These are phyloP conservation scores for Spinibarbus caldwelli DNA, from an alignment of 2,797 vertebrate species.

Conservation along the genomic window DNA sequence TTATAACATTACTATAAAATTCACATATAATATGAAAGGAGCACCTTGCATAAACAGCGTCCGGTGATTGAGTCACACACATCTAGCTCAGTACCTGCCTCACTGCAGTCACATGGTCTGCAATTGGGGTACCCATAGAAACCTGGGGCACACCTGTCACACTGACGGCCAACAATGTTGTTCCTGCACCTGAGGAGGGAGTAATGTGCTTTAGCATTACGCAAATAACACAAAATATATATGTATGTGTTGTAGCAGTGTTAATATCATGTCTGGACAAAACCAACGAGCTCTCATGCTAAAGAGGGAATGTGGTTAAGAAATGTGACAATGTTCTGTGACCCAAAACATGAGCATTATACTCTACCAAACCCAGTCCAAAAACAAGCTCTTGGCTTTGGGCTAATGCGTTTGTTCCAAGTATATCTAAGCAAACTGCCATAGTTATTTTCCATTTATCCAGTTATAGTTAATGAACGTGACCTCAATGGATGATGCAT, in stretches of 20 bases:
- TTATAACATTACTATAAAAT: neutral
- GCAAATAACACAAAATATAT: constrained; percentile 1
- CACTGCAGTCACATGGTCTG: constrained; percentile 86
- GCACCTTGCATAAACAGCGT: constrained; percentile 93
- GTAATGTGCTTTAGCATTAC: neutral
- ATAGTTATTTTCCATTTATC: neutral
- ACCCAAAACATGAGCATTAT: neutral
- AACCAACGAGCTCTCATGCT: neutral
- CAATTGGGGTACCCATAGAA: constrained; percentile 91
- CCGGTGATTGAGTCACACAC: constrained; percentile 86
- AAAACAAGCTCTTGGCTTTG: neutral
- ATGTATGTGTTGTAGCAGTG: neutral
- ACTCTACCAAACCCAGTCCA: neutral
- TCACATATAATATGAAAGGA: rapidly evolving
- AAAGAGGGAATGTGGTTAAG: neutral
- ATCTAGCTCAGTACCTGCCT: constrained; percentile 81
- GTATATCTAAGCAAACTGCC: neutral
- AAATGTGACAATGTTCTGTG: neutral
- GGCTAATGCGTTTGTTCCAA: neutral
- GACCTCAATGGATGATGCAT: constrained; percentile 4
- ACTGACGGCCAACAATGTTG: constrained; percentile 88
- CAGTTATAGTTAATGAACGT: constrained; percentile 5
- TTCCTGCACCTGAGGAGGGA: constrained; percentile 84
- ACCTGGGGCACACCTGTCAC: constrained; percentile 87
- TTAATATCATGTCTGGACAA: constrained; percentile 51